These are phyloP conservation scores for Suncus etruscus DNA, from an alignment of 2,113 vertebrate genomes.

Conservation along the genomic window DNA sequence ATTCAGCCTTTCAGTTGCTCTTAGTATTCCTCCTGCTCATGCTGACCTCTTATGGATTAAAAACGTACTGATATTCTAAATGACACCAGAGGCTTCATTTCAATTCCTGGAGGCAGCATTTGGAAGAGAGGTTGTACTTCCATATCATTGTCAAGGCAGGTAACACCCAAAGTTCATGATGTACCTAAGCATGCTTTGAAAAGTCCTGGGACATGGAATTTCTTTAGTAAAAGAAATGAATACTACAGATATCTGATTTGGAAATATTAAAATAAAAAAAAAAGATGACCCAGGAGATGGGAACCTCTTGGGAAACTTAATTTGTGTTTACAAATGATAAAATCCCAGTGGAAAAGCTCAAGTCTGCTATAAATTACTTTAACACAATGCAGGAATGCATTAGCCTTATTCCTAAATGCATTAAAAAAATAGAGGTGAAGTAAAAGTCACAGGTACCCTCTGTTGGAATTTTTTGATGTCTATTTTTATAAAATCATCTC, in stretches of 20 bases:
- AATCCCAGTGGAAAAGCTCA: background rate
- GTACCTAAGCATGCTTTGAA: background rate
- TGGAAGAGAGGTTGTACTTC: background rate
- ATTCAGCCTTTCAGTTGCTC: background rate
- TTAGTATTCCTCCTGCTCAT: background rate
- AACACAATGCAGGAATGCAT: fast-evolving
- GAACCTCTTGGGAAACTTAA: background rate
- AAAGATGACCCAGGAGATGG: background rate
- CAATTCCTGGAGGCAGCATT: background rate
- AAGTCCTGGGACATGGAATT: background rate
- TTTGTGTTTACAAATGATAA: background rate
- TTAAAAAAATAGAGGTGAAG: background rate
- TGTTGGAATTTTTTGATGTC: constrained; percentile 16
- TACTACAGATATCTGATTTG: background rate
- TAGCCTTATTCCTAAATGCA: constrained; percentile 8
- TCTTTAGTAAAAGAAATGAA: background rate
- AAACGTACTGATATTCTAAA: constrained; percentile 26
- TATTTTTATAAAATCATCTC: constrained; percentile 1
- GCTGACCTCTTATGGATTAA: background rate
- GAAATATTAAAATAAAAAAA: background rate
- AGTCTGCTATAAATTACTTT: background rate
- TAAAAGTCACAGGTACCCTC: background rate
- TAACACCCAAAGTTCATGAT: background rate
- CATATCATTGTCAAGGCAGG: background rate
- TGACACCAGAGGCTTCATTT: background rate